Base-by-base conservation (phyloP, 2,888 invertebrate species). In the Athalia circularis region DNA sequence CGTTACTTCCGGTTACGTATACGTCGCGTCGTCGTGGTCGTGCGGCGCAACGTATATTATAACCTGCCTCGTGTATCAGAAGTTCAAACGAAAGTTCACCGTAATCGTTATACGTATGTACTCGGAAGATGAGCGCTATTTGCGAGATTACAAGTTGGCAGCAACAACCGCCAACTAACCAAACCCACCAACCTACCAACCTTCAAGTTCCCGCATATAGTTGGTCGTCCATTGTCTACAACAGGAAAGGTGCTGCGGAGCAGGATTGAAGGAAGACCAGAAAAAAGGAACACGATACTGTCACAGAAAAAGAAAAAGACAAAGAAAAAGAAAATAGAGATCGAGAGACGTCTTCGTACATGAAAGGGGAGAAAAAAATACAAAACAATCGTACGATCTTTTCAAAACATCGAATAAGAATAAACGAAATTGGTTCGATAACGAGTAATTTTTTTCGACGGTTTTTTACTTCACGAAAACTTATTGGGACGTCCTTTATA, bases 1-100 rank as follows among this genome's bases (percentile, higher is more conserved):
- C 52, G 68, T 68, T 68, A 68, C 52, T 68, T 68, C 68, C 67
- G 67, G 67, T 67, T 67, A 8, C 29, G 29, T 29, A 29, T 29
- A 29, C 29, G 1, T 29, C 2, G 2, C 29, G 29, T 29, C 29
- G 0, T 67, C 67, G 50, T 43, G 50, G 67, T 67, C 29, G 29
- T 67, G 43, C 68, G 29, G 68, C n/a, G 29, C 47, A 29, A 29
- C n/a, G 54, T 29, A 29, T 29, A 29, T 29, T 8, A n/a, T 11
- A n/a, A n/a, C n/a, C n/a, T 54, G 8, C n/a, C n/a, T 54, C n/a
- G 8, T 54, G 3, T 54, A 11, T 54, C 9, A 11, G 9, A 54
- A 68, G 68, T 68, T 68, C 68, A 68, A 68, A 68, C 68, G 68
- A 50, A 68, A 68, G 68, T 68, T 68, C 68, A 68, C 68, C 68